A percentile compares a stretch with the other conserved stretches of the same genome.
Evolutionary conservation across 2,888 invertebrate species (phyloP).

Genomic region (Byasa hedistus): DNA sequence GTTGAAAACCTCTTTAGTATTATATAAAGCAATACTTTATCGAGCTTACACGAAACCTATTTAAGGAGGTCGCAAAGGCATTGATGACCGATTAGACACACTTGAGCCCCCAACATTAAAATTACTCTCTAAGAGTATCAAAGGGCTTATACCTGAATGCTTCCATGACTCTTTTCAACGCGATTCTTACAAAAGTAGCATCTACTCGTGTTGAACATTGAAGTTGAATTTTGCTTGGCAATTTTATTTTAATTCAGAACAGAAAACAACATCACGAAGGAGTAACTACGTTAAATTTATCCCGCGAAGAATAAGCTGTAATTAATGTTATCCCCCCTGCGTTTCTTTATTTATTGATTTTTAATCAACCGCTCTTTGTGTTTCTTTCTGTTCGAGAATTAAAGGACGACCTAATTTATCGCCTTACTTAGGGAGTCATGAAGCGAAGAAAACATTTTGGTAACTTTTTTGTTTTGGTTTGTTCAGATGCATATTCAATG

Average conservation of each 20-base stretch:
- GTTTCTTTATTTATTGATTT: constrained; percentile 20
- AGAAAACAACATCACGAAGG: constrained; percentile 7
- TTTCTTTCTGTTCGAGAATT: constrained; percentile 4
- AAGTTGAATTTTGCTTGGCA: constrained; percentile 17
- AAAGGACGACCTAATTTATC: constrained; percentile 12
- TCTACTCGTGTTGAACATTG: constrained; percentile 8
- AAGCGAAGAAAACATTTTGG: constrained; percentile 1
- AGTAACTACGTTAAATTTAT: constrained; percentile 12
- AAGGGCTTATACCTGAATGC: constrained; percentile 24
- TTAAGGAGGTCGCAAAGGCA: constrained; percentile 3
- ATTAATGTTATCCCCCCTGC: constrained; percentile 18
- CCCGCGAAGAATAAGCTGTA: constrained; percentile 5
- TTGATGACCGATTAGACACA: constrained; percentile 17
- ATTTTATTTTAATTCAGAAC: constrained; percentile 12
- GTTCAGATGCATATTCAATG: constrained; percentile 31
- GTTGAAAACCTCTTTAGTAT: too few relatives aligned
- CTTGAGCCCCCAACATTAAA: constrained; percentile 23
- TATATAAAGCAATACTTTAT: constrained; percentile 6
- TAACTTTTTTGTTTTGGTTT: constrained; percentile 16
- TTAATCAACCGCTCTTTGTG: constrained; percentile 11
- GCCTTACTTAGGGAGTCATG: not conserved
- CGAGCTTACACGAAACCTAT: constrained; percentile 5
- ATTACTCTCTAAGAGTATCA: constrained; percentile 25
- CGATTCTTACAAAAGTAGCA: constrained; percentile 16
- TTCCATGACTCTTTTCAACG: constrained; percentile 27